Conservation (phyloP, 1,140 invertebrate species). For the Ganaspis sp. region DNA sequence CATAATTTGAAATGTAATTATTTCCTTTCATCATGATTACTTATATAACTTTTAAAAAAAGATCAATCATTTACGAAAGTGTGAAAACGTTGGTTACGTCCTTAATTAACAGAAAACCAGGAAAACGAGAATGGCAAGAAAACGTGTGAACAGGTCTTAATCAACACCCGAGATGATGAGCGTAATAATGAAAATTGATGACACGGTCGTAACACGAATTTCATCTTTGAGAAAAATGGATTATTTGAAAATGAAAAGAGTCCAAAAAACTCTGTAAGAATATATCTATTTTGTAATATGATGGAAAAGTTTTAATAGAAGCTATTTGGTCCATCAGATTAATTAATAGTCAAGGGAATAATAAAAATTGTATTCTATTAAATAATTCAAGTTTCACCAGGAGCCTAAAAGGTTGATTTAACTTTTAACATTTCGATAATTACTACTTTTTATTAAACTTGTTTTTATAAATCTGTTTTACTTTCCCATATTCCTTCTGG, state of each 20-base stretch:
- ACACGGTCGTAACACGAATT: constrained; percentile 52
- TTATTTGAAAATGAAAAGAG: no score
- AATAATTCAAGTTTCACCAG: no score
- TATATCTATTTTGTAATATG: no score
- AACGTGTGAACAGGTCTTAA: constrained; percentile 59
- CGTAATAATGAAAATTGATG: constrained; percentile 63
- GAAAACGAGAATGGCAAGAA: constrained; percentile 56
- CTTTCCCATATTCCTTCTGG: constrained; percentile 35
- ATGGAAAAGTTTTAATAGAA: no score
- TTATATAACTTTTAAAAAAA: constrained; percentile 52
- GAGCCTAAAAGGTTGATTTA: no score
- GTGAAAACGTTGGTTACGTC: constrained; percentile 51
- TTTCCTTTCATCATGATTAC: constrained; percentile 55
- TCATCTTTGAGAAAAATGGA: constrained; percentile 53
- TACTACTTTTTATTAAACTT: background rate
- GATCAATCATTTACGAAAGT: constrained; percentile 61
- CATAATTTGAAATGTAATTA: background rate
- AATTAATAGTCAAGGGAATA: no score
- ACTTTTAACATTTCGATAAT: background rate
- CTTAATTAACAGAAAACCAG: constrained; percentile 62
- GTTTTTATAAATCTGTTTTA: no score
- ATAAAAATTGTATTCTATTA: no score
- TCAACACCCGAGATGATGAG: constrained; percentile 58
- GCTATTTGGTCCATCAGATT: no score
- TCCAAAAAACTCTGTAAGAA: no score